Base-by-base conservation (phyloP, 1,140 invertebrate genomes). In the Drosophila baimaii region DNA sequence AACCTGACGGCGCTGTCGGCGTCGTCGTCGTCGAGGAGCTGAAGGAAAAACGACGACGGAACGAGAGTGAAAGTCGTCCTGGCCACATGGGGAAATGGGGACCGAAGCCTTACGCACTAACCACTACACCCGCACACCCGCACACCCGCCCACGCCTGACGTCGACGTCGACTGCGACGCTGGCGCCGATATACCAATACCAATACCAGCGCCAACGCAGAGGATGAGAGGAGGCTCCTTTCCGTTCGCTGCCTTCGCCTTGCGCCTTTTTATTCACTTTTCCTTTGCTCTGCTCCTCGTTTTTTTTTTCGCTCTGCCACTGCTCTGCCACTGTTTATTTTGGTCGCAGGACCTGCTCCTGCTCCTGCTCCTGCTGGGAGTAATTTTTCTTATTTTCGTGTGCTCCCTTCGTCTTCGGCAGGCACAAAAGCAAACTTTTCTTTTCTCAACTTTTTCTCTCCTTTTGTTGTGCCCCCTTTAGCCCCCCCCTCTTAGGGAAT, bases 61-160 rank as follows among this genome's bases (percentile, higher is more conserved):
- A 79, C 46, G 79, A 86, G 85, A 88, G 72, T 82, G 84, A 88
- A 88, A 88, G 83, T 88, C 72, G 63, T 81, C 79, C 69, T 76
- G 74, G 70, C 75, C 75, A 86, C 82, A 84, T 77, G 81, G 70
- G 77, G 46, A 81, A 76, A 84, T 69, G 77, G 65, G 66, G 41
- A 64, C 46, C 46, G 66, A 47, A 58, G 52, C 63, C 64, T 68
- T 55, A 68, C 55, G 39, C 49, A 39, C 63, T 64, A 15, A 39
- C 66, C 13, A 39, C 23, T 10, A 44, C 62, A 55, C 23, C 17
- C 62, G 44, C 51, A 23, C 56, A 46, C 51, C 23, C 44, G 19
- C 43, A 52, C 23, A 44, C 37, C 57, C 44, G 35, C 39, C 70
- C 29, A 64, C 23, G 43, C 19, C 46, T 57, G 49, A 33, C 47